Percentiles rank a stretch among this genome's conserved stretches.
Conservation (phyloP, 2,797 vertebrate genomes). For the Phalanger gymnotis region DNA sequence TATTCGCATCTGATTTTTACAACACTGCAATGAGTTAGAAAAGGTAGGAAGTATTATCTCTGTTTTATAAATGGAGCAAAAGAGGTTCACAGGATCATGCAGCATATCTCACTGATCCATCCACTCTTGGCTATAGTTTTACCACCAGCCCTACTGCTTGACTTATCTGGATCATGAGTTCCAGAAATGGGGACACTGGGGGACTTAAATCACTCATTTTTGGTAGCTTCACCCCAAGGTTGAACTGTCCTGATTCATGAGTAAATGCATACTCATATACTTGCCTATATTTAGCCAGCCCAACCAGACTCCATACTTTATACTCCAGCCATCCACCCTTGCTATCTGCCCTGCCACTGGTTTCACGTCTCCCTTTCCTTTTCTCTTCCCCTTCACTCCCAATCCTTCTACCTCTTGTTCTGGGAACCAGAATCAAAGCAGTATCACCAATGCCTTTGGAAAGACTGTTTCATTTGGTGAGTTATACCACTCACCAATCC, state of each 20-base stretch:
- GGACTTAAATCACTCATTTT: background rate
- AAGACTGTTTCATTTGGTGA: background rate
- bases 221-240: background rate
- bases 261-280: background rate
- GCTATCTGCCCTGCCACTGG: rapidly evolving
- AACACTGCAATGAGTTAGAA: background rate
- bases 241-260: background rate
- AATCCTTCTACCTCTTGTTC: too few relatives aligned
- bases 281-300: background rate
- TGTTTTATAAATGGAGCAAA: background rate
- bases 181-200: background rate
- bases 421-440: background rate
- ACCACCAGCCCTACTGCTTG: background rate
- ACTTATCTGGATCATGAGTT: too few relatives aligned
- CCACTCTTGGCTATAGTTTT: background rate
- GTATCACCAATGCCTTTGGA: background rate
- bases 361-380: background rate
- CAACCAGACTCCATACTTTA: background rate
- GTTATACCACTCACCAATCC: background rate
- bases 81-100: background rate
- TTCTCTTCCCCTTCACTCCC: background rate
- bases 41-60: background rate
- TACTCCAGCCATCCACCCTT: rapidly evolving
- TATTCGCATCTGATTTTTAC: background rate
- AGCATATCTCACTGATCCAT: background rate